Conservation (phyloP, 2,888 invertebrate genomes). For the Chalcosyrphus nemorum region DNA sequence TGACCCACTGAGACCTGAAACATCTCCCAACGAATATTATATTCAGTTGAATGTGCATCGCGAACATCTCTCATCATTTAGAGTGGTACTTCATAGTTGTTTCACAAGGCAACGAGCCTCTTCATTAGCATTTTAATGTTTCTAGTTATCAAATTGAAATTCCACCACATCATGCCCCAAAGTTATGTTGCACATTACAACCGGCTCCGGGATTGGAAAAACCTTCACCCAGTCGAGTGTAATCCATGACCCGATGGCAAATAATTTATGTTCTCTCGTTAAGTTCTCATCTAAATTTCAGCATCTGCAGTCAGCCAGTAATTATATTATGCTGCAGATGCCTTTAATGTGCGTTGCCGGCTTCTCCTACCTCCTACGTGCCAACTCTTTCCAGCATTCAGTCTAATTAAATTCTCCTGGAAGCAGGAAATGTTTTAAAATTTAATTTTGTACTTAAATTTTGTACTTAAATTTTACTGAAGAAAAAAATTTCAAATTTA, state of each 20-base stretch:
- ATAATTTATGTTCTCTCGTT: slow-evolving; percentile 60
- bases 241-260: slow-evolving; percentile 27
- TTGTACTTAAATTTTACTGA: too few relatives aligned
- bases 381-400: not conserved
- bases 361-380: slow-evolving; percentile 6
- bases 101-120: not conserved
- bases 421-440: slow-evolving; percentile 47
- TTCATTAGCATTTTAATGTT: not conserved
- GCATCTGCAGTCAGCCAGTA: slow-evolving; percentile 14
- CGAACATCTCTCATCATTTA: too few relatives aligned
- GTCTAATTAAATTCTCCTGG: slow-evolving; percentile 35
- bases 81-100: not conserved
- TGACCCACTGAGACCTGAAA: not conserved
- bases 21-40: not conserved
- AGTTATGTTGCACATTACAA: not conserved
- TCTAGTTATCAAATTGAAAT: not conserved
- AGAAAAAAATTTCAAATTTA: too few relatives aligned
- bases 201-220: not conserved
- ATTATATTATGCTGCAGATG: slow-evolving; percentile 44
- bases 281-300: slow-evolving; percentile 57
- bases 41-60: too few relatives aligned
- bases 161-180: not conserved
- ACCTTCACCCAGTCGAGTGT: not conserved
- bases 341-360: slow-evolving; percentile 13
- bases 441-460: slow-evolving; percentile 51